Evolutionary conservation across 2,888 invertebrate species (phyloP), one percentile per base, ranked within the genome.

Genomic region (Synanthedon vespiformis): DNA sequence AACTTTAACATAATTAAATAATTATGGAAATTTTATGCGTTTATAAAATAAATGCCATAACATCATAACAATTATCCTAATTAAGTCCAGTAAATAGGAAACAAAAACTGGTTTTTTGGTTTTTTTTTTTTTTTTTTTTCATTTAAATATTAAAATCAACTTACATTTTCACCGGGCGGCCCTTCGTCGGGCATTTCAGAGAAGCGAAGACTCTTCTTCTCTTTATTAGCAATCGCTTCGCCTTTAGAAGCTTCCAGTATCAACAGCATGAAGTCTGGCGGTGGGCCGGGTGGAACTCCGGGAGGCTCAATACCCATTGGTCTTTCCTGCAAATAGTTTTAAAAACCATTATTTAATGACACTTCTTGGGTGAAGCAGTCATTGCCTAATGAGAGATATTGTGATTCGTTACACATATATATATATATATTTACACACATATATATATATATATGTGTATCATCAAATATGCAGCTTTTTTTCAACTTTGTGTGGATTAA

Each of bases 251-350:
- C 64, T 34, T 79, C 80, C 4, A 78, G 68, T 8, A 88, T 67
- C 56, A 88, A 70, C 52, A 92, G 89, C 14, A 90, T 89, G 40
- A 94, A 85, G 70, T 94, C 91, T 0, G 94, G 93, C 0, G 96
- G 95, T 2, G 94, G 93, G 1, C 94, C 95, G 0, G 95, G 94
- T 0, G 97, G 97, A 6, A 95, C 95, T 2, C 96, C 96, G 0
- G 96, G 95, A 0, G 95, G 93, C 60, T 93, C 93, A 0, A 84
- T 57, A 0, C 88, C 85, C 2, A 67, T 58, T 1, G 88, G 85
- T 11, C 76, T 72, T 51, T 86, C 86, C 87, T 88, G 55, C 13
- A 59, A 62, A 48, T 14, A 47, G 22, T 27, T 8, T n/a, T 34
- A 10, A 10, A 34, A 34, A 10, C 8, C 0, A 34, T 49, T 16